Base-by-base conservation (phyloP, 1,140 invertebrate species). In the Procambarus virginalis region DNA sequence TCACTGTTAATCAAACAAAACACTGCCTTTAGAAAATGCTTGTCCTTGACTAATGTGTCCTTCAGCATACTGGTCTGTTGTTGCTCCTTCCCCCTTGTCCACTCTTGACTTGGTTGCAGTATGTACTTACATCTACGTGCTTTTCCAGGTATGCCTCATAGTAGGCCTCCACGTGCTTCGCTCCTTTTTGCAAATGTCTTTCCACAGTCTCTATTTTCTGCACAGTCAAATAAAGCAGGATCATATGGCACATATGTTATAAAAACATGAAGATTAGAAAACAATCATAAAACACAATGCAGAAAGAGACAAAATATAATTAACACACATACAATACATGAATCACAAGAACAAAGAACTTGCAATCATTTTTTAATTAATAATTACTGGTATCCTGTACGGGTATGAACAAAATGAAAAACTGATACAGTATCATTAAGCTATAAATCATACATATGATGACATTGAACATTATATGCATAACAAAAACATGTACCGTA, bases 201-300 rank as follows among this genome's bases (percentile, higher is more conserved):
- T 92, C 91, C 81, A 91, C 91, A 86, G 86, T 89, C 86, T 92
- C 91, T 84, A 92, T 86, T 85, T 92, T 92, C 91, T 92, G 91
- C 51, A 76, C 83, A 84, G 55, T 80, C 73, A 85, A 90, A 83
- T 55, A 64, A 77, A 85, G 48, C 58, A 75, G 34, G 22, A 81
- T 49, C 51, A 85, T 79, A 70, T 60, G 60, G 81, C 60, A 79
- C 22, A 73, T n/a, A 81, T 48, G 55, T 14, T 49, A 76, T 20
- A 73, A 46, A 70, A 46, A 73, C 49, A 45, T 83, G 22, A 83
- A 20, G 3, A 20, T 20, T 51, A 51, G 51, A 48, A 51, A 10
- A 82, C 22, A 55, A 55, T 55, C 12, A 12, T 12, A 20, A 46
- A 68, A 83, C 49, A 81, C 64, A 68, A 68, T 20, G 14, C 68